These are phyloP conservation scores for Plecturocebus donacophilus DNA, from an alignment of 2,113 vertebrate species.

Conservation along the genomic window DNA sequence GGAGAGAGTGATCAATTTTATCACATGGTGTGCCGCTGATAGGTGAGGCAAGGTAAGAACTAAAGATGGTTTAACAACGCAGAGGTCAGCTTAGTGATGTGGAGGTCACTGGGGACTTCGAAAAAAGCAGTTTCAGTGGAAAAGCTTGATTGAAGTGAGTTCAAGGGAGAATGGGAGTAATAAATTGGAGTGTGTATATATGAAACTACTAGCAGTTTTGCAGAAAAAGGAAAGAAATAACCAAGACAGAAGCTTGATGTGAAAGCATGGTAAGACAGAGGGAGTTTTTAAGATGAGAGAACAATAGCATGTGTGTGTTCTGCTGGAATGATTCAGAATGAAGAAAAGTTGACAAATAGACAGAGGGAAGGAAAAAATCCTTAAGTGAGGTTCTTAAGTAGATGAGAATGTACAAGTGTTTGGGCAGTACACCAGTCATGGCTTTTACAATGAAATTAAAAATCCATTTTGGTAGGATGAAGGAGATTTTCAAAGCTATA, in stretches of 20 bases:
- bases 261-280: background rate
- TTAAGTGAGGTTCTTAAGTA: background rate
- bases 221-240: background rate
- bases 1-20: background rate
- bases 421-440: accelerated
- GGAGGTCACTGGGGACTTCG: background rate
- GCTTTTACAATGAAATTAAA: background rate
- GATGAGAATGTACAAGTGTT: accelerated
- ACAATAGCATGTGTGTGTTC: background rate
- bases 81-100: background rate
- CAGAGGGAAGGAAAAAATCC: background rate
- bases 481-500: background rate
- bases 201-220: background rate
- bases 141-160: constrained; percentile 4
- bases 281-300: background rate
- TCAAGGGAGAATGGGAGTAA: background rate
- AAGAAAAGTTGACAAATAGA: background rate
- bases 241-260: background rate
- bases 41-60: background rate
- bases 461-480: background rate
- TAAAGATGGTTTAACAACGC: background rate
- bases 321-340: background rate
- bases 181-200: background rate
- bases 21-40: background rate
- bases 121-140: background rate